Evolutionary conservation across 2,888 invertebrate genomes (phyloP).

Genomic region (Asteroscopus sphinx): DNA sequence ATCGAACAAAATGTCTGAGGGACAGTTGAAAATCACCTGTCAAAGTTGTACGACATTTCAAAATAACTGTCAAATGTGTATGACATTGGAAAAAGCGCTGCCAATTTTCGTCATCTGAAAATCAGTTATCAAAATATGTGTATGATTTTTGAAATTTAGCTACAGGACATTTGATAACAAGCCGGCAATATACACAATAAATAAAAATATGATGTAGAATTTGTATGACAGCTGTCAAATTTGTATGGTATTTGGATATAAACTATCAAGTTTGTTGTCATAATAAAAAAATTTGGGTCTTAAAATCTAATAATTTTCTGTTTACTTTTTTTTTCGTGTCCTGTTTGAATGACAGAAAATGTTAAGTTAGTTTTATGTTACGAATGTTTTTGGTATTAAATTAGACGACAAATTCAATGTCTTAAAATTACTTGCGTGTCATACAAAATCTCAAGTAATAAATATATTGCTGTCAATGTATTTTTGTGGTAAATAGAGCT

Average conservation of each 20-base stretch:
- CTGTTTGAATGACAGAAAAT: slow-evolving; percentile 20
- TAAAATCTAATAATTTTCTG: not conserved
- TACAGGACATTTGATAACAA: too few species aligned
- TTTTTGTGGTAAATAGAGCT: slow-evolving; percentile 38
- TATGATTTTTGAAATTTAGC: too few species aligned
- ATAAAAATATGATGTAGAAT: slow-evolving; percentile 12
- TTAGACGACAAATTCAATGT: not conserved
- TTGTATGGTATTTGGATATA: too few species aligned
- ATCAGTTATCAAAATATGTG: too few species aligned
- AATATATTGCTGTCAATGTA: slow-evolving; percentile 29
- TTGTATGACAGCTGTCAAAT: too few species aligned
- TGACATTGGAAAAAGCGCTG: slow-evolving; percentile 3
- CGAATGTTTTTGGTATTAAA: not conserved
- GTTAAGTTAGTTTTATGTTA: slow-evolving; percentile 31
- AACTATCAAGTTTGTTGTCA: too few species aligned
- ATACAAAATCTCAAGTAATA: slow-evolving; percentile 21
- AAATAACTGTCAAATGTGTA: slow-evolving; percentile 9
- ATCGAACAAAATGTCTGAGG: not conserved
- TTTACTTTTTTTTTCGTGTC: slow-evolving; percentile 1
- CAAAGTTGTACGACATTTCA: slow-evolving; percentile 15
- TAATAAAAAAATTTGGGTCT: not conserved
- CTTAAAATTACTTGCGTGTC: slow-evolving; percentile 5
- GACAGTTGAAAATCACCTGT: slow-evolving; percentile 16
- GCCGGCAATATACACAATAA: too few species aligned
- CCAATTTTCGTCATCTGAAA: too few species aligned